Conservation (phyloP, 2,888 invertebrate genomes). For the Agrilus mali region DNA sequence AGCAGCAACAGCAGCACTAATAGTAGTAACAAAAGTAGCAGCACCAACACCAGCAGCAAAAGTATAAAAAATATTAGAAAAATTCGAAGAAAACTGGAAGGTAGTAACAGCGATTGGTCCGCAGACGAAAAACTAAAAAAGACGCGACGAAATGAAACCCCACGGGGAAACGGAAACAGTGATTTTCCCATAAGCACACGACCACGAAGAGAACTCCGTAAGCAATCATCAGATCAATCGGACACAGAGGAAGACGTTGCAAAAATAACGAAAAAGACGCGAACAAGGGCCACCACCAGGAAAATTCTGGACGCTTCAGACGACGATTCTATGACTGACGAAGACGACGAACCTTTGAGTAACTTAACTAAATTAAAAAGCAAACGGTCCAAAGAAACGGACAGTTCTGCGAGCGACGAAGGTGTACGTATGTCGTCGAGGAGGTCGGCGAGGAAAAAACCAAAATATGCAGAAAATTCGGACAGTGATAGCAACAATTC, state of each 20-base stretch:
- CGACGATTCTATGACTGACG: slow-evolving; percentile 22
- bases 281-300: too few relatives aligned
- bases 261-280: too few relatives aligned
- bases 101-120: slow-evolving; percentile 12
- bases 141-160: slow-evolving; percentile 10
- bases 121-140: slow-evolving; percentile 9
- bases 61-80: slow-evolving; percentile 20
- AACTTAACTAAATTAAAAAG: slow-evolving; percentile 10
- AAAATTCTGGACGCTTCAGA: slow-evolving; percentile 4
- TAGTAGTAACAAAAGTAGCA: slow-evolving; percentile 6
- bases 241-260: too few relatives aligned
- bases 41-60: slow-evolving; percentile 4
- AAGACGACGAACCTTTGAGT: slow-evolving; percentile 34
- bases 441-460: slow-evolving; percentile 23
- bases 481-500: slow-evolving; percentile 19
- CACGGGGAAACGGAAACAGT: slow-evolving; percentile 4
- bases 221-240: too few relatives aligned
- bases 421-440: slow-evolving; percentile 12
- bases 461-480: slow-evolving; percentile 26
- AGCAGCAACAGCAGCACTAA: slow-evolving; percentile 4
- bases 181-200: too few relatives aligned
- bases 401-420: slow-evolving; percentile 16
- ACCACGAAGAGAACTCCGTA: too few relatives aligned
- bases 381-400: slow-evolving; percentile 26
- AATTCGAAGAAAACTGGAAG: slow-evolving; percentile 29